Evolutionary conservation across 1,140 invertebrate genomes (phyloP), one percentile per base, ranked within the genome.

Genomic region (Pseudobourletiella spinata): DNA sequence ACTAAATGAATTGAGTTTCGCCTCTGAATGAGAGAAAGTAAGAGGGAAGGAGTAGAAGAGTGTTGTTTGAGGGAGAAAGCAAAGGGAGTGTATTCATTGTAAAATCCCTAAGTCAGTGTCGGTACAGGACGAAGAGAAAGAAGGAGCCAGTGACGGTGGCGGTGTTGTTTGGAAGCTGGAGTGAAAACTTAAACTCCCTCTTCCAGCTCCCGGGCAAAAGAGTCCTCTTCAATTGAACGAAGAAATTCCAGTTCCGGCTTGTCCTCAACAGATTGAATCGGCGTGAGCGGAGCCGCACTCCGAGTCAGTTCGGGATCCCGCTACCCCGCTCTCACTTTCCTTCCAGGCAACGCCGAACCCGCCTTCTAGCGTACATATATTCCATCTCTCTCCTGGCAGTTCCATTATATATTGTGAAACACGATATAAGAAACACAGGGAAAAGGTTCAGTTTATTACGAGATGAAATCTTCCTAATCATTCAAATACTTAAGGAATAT

Each of bases 231-330:
- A 65, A 65, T 56, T 50, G 55, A 55, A 51, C 29, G 62, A 61
- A 63, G 67, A 65, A 68, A 68, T 52, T 61, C 28, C 22, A 68
- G 66, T 68, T 68, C 66, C 66, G 62, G 66, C 48, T 28, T 57
- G 39, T 63, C 61, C 59, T 60, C 57, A 63, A 63, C 65, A 67
- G 65, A 65, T 65, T 52, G 22, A 26, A 61, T 42, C 56, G 35
- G 24, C 42, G 26, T 39, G 32, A 51, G 51, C 16, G 58, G 32
- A 24, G 30, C 58, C 25, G 8, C 59, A 11, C n/a, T n/a, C n/a
- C n/a, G n/a, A n/a, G n/a, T n/a, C n/a, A n/a, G n/a, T n/a, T n/a
- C n/a, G n/a, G n/a, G n/a, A n/a, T n/a, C n/a, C n/a, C n/a, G n/a
- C n/a, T n/a, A n/a, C n/a, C n/a, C n/a, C n/a, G n/a, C n/a, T n/a